These are phyloP conservation scores for Lithophane ornitopus DNA, from an alignment of 2,888 invertebrate species.

Conservation along the genomic window DNA sequence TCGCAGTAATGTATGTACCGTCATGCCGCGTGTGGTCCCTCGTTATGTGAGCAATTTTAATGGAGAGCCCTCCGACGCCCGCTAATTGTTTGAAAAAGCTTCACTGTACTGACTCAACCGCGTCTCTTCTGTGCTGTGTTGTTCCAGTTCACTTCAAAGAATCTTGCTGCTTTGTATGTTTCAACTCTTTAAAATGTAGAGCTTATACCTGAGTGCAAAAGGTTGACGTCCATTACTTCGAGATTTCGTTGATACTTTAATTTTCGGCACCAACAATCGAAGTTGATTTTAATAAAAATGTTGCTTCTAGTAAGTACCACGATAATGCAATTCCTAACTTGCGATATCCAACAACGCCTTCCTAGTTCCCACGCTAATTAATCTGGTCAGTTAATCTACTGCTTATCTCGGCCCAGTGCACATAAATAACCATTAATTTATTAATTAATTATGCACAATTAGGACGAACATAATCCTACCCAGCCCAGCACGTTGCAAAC, in stretches of 20 bases:
- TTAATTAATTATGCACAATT: slow-evolving; percentile 34
- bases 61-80: slow-evolving; percentile 78
- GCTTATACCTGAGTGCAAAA: neutral
- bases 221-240: neutral
- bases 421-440: slow-evolving; percentile 27
- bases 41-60: slow-evolving; percentile 83
- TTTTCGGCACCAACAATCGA: neutral
- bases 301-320: neutral
- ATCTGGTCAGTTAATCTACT: slow-evolving; percentile 17
- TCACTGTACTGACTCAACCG: slow-evolving; percentile 68
- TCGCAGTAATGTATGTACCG: slow-evolving; percentile 82
- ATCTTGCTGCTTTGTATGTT: slow-evolving; percentile 10
- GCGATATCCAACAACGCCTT: slow-evolving; percentile 4
- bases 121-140: slow-evolving; percentile 43
- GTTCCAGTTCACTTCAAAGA: slow-evolving; percentile 34
- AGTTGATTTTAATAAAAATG: neutral
- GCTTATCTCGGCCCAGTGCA: slow-evolving; percentile 21
- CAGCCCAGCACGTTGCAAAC: neutral
- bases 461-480: slow-evolving; percentile 8
- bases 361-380: slow-evolving; percentile 32
- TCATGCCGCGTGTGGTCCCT: slow-evolving; percentile 80
- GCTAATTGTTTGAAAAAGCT: slow-evolving; percentile 84
- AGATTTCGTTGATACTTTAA: neutral
- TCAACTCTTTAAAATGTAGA: slow-evolving; percentile 11
- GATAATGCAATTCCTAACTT: slow-evolving; percentile 3